Evolutionary conservation across 2,797 vertebrate genomes (phyloP).

Genomic region (Choloepus didactylus): DNA sequence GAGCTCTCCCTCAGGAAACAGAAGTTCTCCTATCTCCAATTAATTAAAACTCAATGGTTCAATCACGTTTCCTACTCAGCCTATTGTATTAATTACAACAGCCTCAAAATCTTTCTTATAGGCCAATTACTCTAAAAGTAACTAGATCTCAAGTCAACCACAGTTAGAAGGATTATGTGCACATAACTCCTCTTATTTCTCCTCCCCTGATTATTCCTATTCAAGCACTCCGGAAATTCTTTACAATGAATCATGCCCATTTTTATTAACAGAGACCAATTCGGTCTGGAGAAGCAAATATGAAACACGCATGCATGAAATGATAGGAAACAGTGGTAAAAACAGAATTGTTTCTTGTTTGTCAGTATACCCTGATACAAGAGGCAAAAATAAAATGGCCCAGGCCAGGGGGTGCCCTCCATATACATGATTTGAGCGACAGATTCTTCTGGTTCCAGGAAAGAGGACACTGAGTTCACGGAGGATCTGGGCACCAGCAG

Average conservation of each 20-base stretch:
- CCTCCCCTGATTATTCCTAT: background rate
- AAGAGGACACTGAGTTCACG: fast-evolving
- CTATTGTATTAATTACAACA: conserved; percentile 35
- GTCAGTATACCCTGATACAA: background rate
- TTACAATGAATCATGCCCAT: background rate
- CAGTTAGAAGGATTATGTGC: background rate
- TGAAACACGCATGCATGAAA: background rate
- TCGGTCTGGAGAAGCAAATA: conserved; percentile 65
- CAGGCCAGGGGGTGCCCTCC: background rate
- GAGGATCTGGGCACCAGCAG: fast-evolving
- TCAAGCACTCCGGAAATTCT: background rate
- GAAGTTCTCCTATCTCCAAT: background rate
- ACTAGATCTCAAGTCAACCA: conserved; percentile 46
- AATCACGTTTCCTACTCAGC: background rate
- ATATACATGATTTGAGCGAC: background rate
- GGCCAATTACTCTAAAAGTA: conserved; percentile 52
- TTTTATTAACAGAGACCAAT: conserved; percentile 57
- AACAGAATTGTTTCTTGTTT: background rate
- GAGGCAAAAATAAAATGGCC: background rate
- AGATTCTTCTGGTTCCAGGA: background rate
- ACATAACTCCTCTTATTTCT: background rate
- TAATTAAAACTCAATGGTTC: conserved; percentile 28
- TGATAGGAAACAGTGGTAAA: background rate
- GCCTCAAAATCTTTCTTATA: conserved; percentile 58
- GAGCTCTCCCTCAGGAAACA: background rate